Evolutionary conservation across 2,113 vertebrate species (phyloP).

Genomic region (Ellobius talpinus): DNA sequence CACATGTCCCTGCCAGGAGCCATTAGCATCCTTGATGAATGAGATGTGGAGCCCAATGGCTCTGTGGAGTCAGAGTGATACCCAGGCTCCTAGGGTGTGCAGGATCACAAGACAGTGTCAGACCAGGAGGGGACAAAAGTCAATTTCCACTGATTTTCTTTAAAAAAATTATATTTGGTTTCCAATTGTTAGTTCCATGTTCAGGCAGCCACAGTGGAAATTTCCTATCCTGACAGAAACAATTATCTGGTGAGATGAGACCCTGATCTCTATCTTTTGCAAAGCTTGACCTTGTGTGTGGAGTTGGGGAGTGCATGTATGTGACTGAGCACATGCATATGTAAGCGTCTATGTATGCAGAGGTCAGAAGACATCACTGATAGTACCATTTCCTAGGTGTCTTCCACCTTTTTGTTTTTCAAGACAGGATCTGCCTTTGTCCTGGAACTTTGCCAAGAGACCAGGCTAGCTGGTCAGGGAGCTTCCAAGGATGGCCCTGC

Average conservation of each 20-base stretch:
- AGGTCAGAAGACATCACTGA: neutral
- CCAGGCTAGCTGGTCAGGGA: neutral
- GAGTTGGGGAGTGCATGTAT: neutral
- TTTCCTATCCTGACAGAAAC: neutral
- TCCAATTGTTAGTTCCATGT: constrained; percentile 14
- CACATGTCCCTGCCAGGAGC: neutral
- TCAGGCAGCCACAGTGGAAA: neutral
- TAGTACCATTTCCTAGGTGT: neutral
- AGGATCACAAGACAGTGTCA: neutral
- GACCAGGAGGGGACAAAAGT: neutral
- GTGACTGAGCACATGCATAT: neutral
- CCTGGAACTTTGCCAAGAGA: neutral
- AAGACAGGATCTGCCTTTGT: no score
- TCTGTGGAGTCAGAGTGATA: rapidly evolving
- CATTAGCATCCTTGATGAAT: constrained; percentile 59
- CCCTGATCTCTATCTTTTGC: neutral
- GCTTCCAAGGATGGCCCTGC: neutral
- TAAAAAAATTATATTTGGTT: neutral
- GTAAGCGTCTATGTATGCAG: neutral
- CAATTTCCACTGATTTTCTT: neutral
- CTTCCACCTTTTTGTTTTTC: neutral
- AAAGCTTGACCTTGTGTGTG: neutral
- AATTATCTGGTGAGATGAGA: neutral
- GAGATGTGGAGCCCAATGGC: neutral
- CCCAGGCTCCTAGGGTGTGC: neutral